A percentile compares a stretch with the other conserved stretches of the same genome.
Evolutionary conservation across 2,888 invertebrate genomes (phyloP).

Genomic region (Leucozona laternaria): DNA sequence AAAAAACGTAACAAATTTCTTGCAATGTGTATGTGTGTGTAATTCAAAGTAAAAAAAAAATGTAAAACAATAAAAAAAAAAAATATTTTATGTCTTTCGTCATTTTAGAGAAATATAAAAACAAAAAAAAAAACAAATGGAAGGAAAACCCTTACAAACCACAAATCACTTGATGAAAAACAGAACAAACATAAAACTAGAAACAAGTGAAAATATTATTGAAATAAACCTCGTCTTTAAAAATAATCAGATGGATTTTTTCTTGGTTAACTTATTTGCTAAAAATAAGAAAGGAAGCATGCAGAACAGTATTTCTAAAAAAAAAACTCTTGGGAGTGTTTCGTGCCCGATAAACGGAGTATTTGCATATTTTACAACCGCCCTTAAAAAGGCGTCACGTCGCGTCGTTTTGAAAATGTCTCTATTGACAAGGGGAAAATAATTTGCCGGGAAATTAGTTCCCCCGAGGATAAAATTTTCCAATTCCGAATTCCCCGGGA

Average conservation of each 20-base stretch:
- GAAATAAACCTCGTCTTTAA: slow-evolving; percentile 75
- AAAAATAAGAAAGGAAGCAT: no score
- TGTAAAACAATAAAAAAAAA: slow-evolving; percentile 62
- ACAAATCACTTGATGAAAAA: slow-evolving; percentile 64
- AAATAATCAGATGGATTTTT: slow-evolving; percentile 32
- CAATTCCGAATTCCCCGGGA: no score
- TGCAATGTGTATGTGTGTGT: slow-evolving; percentile 76
- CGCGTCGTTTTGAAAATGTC: no score
- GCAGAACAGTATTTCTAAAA: no score
- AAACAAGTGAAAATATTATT: slow-evolving; percentile 72
- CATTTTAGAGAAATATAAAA: slow-evolving; percentile 73
- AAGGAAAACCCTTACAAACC: slow-evolving; percentile 71
- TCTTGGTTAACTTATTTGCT: no score
- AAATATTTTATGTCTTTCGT: slow-evolving; percentile 73
- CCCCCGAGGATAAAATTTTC: no score
- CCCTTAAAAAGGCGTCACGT: no score
- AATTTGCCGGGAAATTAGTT: no score
- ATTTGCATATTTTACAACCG: no score
- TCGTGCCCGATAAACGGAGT: no score
- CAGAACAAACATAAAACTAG: slow-evolving; percentile 37
- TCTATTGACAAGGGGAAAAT: no score
- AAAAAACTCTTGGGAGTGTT: no score
- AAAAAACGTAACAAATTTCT: slow-evolving; percentile 70
- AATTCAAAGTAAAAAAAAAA: slow-evolving; percentile 65
- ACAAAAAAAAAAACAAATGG: slow-evolving; percentile 37